Conservation (phyloP, 2,113 vertebrate species). For the Penelope pileata region DNA sequence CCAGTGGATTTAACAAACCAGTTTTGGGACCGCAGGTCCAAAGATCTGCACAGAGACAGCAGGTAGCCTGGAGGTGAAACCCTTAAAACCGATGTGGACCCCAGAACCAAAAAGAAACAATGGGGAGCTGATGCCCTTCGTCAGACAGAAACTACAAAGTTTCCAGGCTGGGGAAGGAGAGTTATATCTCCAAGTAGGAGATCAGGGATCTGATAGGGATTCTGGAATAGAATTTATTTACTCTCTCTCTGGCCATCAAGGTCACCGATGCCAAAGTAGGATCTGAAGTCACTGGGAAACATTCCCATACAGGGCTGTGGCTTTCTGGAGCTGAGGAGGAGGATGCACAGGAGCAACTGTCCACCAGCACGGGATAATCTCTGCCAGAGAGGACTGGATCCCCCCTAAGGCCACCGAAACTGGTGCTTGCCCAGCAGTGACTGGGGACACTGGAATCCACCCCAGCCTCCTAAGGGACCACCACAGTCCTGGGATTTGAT, state of each 20-base stretch:
- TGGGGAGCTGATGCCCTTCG: neutral
- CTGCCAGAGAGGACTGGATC: neutral
- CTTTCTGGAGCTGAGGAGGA: neutral
- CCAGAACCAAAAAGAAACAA: neutral
- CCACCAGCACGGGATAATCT: too few species aligned
- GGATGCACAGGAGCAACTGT: neutral
- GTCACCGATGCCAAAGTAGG: neutral
- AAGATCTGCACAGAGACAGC: neutral
- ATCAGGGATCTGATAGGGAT: neutral
- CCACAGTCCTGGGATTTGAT: rapidly evolving
- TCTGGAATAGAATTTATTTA: neutral
- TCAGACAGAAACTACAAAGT: neutral
- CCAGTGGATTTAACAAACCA: neutral
- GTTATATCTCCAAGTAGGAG: rapidly evolving
- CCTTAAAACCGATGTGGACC: neutral
- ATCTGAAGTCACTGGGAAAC: neutral
- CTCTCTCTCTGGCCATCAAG: neutral
- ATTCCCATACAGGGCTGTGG: neutral
- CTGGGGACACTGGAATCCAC: rapidly evolving
- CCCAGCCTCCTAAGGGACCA: rapidly evolving
- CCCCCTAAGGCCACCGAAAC: neutral
- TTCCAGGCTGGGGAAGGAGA: neutral
- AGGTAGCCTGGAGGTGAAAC: neutral
- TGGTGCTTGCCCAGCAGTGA: neutral
- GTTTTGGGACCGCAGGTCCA: neutral